Conservation (phyloP, 2,113 vertebrate species). For the Albula glossodonta region DNA sequence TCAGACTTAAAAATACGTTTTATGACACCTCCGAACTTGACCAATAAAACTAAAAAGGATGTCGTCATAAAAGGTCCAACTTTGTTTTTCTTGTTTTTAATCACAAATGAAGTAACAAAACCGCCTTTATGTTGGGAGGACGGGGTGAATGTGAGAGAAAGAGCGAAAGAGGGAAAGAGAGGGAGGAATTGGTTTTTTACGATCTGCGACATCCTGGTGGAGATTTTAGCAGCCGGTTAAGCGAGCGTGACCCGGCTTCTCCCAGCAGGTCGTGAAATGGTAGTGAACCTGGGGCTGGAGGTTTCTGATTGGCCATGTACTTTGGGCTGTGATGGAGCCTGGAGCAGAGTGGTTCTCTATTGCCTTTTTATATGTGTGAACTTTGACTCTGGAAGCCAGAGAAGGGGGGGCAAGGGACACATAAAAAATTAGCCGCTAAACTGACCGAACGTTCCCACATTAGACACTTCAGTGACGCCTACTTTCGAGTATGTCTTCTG, state of each 20-base stretch:
- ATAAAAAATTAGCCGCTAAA: constrained; percentile 53
- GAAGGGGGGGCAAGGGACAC: constrained; percentile 21
- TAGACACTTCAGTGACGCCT: constrained; percentile 22
- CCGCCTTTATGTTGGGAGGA: constrained; percentile 12
- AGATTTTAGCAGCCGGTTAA: constrained; percentile 62
- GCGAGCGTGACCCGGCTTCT: constrained; percentile 54
- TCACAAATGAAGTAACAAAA: constrained; percentile 24
- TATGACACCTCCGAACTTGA: not conserved
- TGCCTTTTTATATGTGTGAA: constrained; percentile 36
- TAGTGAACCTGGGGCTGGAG: constrained; percentile 44
- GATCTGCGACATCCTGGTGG: constrained; percentile 67
- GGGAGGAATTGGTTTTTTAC: constrained; percentile 58
- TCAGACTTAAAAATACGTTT: constrained; percentile 6
- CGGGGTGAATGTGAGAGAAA: not conserved
- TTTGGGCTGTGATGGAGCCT: constrained; percentile 17
- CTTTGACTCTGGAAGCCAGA: constrained; percentile 41
- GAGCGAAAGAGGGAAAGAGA: not conserved
- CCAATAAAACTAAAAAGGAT: not conserved
- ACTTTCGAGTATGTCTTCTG: not conserved
- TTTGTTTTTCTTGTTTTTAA: constrained; percentile 17
- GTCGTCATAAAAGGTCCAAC: not conserved
- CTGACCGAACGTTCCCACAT: constrained; percentile 38
- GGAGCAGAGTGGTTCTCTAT: not conserved
- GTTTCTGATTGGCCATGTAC: constrained; percentile 7
- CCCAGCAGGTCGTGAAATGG: constrained; percentile 58